These are phyloP conservation scores for Polia nebulosa DNA, from an alignment of 2,888 invertebrate species.

Conservation along the genomic window DNA sequence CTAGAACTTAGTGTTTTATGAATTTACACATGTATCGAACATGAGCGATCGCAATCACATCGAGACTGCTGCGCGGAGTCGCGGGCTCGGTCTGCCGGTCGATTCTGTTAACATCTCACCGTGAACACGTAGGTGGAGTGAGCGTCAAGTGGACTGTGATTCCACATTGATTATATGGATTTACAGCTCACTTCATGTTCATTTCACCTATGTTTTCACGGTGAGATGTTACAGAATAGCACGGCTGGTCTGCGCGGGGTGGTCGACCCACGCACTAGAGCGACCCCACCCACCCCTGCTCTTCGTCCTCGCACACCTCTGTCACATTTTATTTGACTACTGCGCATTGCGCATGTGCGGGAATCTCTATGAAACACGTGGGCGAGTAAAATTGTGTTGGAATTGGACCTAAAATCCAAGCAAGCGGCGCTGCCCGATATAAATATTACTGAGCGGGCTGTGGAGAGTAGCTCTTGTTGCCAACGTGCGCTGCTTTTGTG, in stretches of 20 bases:
- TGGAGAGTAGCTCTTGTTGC: not conserved
- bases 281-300: not conserved
- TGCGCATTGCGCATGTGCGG: constrained; percentile 18
- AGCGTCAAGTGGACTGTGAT: too few relatives aligned
- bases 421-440: not conserved
- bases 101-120: too few relatives aligned
- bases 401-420: not conserved
- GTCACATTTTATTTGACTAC: too few relatives aligned
- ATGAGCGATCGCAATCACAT: constrained; percentile 15
- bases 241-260: too few relatives aligned
- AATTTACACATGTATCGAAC: constrained; percentile 13
- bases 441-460: not conserved
- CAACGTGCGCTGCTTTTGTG: not conserved
- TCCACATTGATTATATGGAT: too few relatives aligned
- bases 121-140: too few relatives aligned
- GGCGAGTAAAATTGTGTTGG: not conserved
- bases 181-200: too few relatives aligned
- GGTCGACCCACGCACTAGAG: constrained; percentile 2
- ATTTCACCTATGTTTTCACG: too few relatives aligned
- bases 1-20: not conserved
- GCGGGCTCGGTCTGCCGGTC: too few relatives aligned
- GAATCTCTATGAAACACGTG: not conserved
- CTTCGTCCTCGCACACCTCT: too few relatives aligned
- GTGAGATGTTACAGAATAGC: too few relatives aligned
- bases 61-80: constrained; percentile 4